phyloP scores from a whole-genome alignment of 1,140 invertebrate genomes.

The Anoplolepis gracilipes region DNA sequence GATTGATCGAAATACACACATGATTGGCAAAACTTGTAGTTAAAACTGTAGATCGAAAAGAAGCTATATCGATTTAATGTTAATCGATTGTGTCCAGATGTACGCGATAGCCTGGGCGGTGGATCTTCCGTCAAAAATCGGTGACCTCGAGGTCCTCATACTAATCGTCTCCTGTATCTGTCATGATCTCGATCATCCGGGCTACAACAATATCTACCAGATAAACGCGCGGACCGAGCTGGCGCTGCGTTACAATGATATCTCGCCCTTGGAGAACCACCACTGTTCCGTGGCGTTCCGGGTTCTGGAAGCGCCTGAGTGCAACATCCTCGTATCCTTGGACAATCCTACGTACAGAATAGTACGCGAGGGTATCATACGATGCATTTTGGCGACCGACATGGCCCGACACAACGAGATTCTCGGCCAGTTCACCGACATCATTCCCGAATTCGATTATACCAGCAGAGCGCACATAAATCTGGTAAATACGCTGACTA shows the following conservation, averaged over 20 bases:
- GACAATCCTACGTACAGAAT: conserved; percentile 87
- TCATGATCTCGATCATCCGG: conserved; percentile 97
- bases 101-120: conserved; percentile 94
- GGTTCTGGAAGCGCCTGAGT: conserved; percentile 91
- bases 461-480: conserved; percentile 92
- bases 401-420: conserved; percentile 96
- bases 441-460: conserved; percentile 91
- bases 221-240: conserved; percentile 95
- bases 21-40: too few relatives aligned
- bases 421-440: conserved; percentile 91
- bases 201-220: conserved; percentile 96
- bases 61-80: not conserved
- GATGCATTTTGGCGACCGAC: conserved; percentile 94
- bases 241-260: conserved; percentile 95
- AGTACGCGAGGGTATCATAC: conserved; percentile 93
- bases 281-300: conserved; percentile 95
- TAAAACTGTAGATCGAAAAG: not conserved
- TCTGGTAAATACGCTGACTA: conserved; percentile 87
- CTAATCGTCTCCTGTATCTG: conserved; percentile 94
- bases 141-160: conserved; percentile 92
- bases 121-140: conserved; percentile 89
- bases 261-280: conserved; percentile 95
- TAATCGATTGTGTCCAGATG: conserved; percentile 87
- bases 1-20: not conserved
- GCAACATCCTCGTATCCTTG: conserved; percentile 92